A percentile compares a stretch with the other conserved stretches of the same genome.
These are phyloP conservation scores for Rhincodon typus DNA, from an alignment of 2,797 vertebrate species.

Conservation along the genomic window DNA sequence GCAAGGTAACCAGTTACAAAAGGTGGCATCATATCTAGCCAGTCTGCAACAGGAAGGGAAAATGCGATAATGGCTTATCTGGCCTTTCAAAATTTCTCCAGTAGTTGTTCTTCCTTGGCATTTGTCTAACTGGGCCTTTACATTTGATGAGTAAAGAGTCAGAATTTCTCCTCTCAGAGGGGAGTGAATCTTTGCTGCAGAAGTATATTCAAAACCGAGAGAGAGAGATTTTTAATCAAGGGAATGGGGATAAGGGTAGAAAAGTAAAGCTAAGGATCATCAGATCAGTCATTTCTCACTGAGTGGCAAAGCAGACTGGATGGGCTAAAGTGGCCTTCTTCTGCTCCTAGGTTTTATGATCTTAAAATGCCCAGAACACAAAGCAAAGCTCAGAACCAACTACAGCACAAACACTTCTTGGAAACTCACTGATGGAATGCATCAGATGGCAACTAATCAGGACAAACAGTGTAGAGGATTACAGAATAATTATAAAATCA, in stretches of 20 bases:
- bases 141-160: background rate
- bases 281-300: no score
- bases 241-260: no score
- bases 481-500: background rate
- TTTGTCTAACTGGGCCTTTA: background rate
- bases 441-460: background rate
- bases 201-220: no score
- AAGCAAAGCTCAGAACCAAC: background rate
- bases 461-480: background rate
- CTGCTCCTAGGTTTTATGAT: no score
- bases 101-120: background rate
- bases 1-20: constrained; percentile 7
- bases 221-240: no score
- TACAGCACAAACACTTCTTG: background rate
- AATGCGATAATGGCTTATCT: background rate
- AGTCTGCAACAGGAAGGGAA: background rate
- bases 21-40: background rate
- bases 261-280: no score
- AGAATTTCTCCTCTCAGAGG: no score
- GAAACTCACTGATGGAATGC: background rate
- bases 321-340: no score
- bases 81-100: background rate
- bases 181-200: no score
- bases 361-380: no score
- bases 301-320: no score